A percentile compares a stretch with the other conserved stretches of the same genome.
phyloP scores from a whole-genome alignment of 2,113 vertebrate species.

The Carassius gibelio region DNA sequence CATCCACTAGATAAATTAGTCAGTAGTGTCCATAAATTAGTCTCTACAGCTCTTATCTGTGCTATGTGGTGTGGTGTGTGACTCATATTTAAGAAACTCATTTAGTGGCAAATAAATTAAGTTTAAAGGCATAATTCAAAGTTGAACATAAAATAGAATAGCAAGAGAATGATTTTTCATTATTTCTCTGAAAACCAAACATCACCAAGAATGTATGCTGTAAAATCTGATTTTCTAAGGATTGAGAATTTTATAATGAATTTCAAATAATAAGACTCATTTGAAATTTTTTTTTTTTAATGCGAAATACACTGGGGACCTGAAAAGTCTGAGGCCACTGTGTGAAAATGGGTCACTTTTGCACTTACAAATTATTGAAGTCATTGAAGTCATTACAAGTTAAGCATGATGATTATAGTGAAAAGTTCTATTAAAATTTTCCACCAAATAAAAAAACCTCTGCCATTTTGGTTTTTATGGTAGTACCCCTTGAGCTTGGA shows the following conservation, averaged over 20 bases:
- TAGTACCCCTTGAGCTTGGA: too few species aligned
- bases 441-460: too few species aligned
- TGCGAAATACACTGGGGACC: not conserved
- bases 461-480: not conserved
- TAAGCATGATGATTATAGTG: not conserved
- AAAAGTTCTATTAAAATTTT: not conserved
- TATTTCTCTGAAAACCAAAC: not conserved
- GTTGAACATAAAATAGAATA: conserved; percentile 10
- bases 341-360: not conserved
- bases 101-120: not conserved
- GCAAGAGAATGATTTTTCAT: not conserved
- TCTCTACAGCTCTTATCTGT: not conserved
- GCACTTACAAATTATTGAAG: not conserved
- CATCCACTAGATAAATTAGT: not conserved
- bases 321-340: not conserved
- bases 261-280: not conserved
- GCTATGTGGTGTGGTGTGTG: not conserved
- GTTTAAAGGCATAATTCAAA: not conserved
- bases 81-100: not conserved
- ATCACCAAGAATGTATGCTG: not conserved
- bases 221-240: not conserved
- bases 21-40: not conserved
- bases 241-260: not conserved
- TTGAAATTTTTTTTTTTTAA: not conserved
- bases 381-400: not conserved